Base-by-base conservation (phyloP, 2,797 vertebrate genomes). In the Girardinus metallicus region DNA sequence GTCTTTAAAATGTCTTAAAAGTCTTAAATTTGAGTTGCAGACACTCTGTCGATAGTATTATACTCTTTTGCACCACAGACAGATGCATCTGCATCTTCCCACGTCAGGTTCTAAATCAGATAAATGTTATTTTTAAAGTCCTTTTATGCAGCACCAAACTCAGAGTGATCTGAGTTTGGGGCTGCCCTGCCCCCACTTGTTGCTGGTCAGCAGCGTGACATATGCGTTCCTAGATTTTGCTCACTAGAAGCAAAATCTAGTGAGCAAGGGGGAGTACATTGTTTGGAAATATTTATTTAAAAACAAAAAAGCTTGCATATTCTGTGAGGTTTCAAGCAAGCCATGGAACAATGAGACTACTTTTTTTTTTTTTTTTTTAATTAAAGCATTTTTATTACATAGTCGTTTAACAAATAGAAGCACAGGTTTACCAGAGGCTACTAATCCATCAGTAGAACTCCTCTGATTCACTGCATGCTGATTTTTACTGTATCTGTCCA, bases 381-480 rank as follows among this genome's bases (percentile, higher is more conserved):
- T 68, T 21, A 41, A 68, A 68, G 4, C 64, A 26, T 23, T 12
- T 68, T 41, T 26, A 26, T 12, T 41, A 68, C 26, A 34, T 16
- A 3, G 36, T 1, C 23, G 10, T 10, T 68, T 6, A 68, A 68
- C 36, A 68, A 41, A 41, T 26, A 41, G 23, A 26, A 68, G 36
- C 21, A 41, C 21, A 13, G 1, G 36, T 68, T 26, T 26, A 41
- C 13, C 6, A n/a, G 44, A 80, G 71, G 68, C 1, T 79, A 90
- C 92, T 93, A 88, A 91, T 89, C 81, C 86, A 41, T 11, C 80
- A 90, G 92, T 49, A 34, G 46, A 47, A 31, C 92, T 81, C 93
- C 93, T 95, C 94, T 94, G 77, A 90, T 95, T 93, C 94, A 90
- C 78, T 88, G 93, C 91, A 92, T 93, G 89, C 81, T 74, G 88